A percentile compares a stretch with the other conserved stretches of the same genome.
Conservation (phyloP, 2,888 invertebrate species). For the Malachius bipustulatus region DNA sequence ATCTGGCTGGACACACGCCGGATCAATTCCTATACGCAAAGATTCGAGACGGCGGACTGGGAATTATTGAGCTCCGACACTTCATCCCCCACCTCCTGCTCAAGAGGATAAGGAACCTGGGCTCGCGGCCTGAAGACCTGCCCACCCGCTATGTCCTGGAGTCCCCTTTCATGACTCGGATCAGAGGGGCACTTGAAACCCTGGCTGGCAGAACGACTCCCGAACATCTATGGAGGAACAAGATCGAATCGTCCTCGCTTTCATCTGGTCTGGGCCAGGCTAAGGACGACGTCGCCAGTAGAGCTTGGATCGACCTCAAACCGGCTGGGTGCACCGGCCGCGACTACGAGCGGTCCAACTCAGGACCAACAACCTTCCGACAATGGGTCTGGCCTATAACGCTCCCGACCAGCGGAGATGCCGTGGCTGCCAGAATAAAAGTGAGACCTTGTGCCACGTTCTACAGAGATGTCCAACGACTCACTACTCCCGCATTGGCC, state of each 20-base stretch:
- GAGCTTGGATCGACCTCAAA: not conserved
- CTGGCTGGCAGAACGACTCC: not conserved
- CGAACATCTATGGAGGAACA: not conserved
- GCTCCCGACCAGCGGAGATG: constrained; percentile 8
- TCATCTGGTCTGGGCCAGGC: not conserved
- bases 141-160: not conserved
- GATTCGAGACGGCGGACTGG: constrained; percentile 2
- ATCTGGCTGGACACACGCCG: not conserved
- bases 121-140: too few relatives aligned
- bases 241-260: not conserved
- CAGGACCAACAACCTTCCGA: constrained; percentile 18
- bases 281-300: not conserved
- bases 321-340: constrained; percentile 22
- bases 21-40: not conserved
- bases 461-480: constrained; percentile 15
- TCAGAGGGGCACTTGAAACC: not conserved
- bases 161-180: not conserved
- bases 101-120: not conserved
- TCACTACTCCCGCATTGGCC: constrained; percentile 13
- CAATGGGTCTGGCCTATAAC: constrained; percentile 16
- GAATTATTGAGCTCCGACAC: not conserved
- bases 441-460: constrained; percentile 7
- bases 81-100: not conserved
- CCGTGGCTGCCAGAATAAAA: constrained; percentile 3
- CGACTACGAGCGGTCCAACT: constrained; percentile 22